Conservation (phyloP, 2,888 invertebrate species). For the Folsomia manolachei region DNA sequence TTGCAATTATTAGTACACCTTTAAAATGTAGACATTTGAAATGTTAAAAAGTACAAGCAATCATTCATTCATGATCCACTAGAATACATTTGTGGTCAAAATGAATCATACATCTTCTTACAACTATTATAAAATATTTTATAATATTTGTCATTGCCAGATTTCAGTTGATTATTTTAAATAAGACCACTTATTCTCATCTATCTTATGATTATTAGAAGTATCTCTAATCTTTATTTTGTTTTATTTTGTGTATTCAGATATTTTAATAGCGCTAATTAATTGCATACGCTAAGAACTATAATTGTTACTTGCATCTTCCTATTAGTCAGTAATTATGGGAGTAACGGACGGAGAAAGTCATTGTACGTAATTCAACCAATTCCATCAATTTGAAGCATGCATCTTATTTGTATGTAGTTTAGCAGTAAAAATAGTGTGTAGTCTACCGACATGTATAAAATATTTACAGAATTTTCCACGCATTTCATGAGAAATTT, state of each 20-base stretch:
- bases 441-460: too few species aligned
- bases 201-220: neutral
- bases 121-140: too few species aligned
- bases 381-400: neutral
- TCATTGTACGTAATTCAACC: too few species aligned
- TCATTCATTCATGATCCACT: neutral
- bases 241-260: constrained; percentile 5
- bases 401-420: neutral
- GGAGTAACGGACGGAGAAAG: neutral
- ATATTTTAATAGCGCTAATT: too few species aligned
- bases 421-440: too few species aligned
- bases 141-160: constrained; percentile 4
- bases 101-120: neutral
- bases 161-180: constrained; percentile 1
- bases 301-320: neutral
- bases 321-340: constrained; percentile 2
- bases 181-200: neutral
- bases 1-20: too few species aligned
- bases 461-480: neutral
- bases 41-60: constrained; percentile 4
- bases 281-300: too few species aligned
- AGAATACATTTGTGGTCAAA: constrained; percentile 3
- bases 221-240: constrained; percentile 7
- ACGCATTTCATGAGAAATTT: neutral
- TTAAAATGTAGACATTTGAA: too few species aligned